Percentiles rank a stretch among this genome's conserved stretches.
Conservation (phyloP, 53 echinoderm and acorn worm species). For the Crossaster papposus region DNA sequence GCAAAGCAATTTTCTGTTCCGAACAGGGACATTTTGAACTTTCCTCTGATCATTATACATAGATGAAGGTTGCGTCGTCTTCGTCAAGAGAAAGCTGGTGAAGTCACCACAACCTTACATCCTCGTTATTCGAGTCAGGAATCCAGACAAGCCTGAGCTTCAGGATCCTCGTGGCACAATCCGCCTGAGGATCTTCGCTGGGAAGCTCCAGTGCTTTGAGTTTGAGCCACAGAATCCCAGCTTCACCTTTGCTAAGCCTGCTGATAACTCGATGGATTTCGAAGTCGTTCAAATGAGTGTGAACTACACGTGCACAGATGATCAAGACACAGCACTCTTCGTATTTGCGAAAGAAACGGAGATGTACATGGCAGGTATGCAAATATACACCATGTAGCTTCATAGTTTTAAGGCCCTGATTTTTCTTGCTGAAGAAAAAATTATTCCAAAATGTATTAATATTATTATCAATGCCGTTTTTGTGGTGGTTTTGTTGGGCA, state of each 20-base stretch:
- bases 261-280: background rate
- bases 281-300: conserved; percentile 5
- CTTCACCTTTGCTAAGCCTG: background rate
- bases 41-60: background rate
- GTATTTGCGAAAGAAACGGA: background rate
- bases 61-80: conserved; percentile 42
- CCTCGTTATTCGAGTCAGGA: conserved; percentile 17
- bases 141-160: conserved; percentile 51
- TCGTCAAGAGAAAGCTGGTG: background rate
- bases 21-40: background rate
- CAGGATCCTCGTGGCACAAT: conserved; percentile 11
- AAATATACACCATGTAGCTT: background rate
- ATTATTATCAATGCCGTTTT: too few species aligned
- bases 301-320: conserved; percentile 27
- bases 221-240: conserved; percentile 17
- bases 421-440: background rate
- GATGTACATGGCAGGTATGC: conserved; percentile 16
- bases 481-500: too few species aligned
- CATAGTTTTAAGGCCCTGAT: background rate
- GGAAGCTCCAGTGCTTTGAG: background rate
- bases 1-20: too few species aligned
- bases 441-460: background rate
- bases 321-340: background rate
- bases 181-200: conserved; percentile 22
- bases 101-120: conserved; percentile 29